Evolutionary conservation across 2,113 vertebrate genomes (phyloP).

Genomic region (Rana temporaria): DNA sequence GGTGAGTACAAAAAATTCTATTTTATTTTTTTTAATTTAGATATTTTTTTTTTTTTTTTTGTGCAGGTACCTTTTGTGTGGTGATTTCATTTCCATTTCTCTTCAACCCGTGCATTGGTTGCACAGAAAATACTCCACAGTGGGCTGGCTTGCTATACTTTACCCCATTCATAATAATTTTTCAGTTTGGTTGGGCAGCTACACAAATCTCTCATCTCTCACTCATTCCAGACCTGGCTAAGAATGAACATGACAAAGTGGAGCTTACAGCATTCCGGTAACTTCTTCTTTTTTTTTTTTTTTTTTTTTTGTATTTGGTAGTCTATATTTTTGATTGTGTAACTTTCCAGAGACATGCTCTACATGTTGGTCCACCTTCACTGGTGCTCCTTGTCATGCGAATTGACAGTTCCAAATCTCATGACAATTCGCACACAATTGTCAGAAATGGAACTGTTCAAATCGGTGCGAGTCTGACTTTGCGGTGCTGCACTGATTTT

Average conservation of each 20-base stretch:
- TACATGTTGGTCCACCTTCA: no score
- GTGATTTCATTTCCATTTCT: constrained; percentile 91
- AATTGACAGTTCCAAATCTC: no score
- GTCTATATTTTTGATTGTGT: no score
- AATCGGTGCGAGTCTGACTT: no score
- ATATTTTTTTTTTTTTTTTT: background rate
- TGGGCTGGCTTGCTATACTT: constrained; percentile 88
- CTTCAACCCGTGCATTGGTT: constrained; percentile 89
- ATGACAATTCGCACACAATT: no score
- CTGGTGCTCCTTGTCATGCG: no score
- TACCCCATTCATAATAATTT: constrained; percentile 87
- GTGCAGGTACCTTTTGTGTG: constrained; percentile 85
- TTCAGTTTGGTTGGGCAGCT: constrained; percentile 96
- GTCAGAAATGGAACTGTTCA: no score
- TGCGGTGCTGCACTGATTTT: no score
- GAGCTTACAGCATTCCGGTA: constrained; percentile 96
- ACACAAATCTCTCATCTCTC: constrained; percentile 94
- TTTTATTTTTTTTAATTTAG: no score
- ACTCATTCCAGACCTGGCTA: constrained; percentile 90
- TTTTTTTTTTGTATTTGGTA: no score
- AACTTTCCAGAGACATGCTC: no score
- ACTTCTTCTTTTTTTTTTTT: background rate
- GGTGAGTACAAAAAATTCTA: no score
- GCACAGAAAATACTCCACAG: constrained; percentile 75
- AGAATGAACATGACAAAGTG: constrained; percentile 86